Evolutionary conservation across 2,113 vertebrate genomes (phyloP), one percentile per base, ranked within the genome.

Genomic region (Gallinago media): DNA sequence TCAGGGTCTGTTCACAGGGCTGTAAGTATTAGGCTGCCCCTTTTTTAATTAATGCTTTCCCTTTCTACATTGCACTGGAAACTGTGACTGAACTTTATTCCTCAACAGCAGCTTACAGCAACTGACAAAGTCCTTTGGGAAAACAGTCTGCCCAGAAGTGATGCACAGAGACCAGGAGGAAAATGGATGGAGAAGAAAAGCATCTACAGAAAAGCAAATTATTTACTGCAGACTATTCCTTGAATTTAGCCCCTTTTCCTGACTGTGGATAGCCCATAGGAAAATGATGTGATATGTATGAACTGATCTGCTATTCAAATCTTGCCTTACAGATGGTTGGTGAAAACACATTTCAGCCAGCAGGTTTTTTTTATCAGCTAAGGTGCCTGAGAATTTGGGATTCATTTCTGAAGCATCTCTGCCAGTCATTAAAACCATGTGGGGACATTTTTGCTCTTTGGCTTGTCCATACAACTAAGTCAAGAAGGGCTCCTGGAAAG

Each of bases 21-120:
- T 81, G n/a, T 55, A 76, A 63, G 73, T 82, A 74, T 71, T 84
- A 71, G 61, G 29, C 18, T 93, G 19, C n/a, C 13, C 89, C 52
- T 59, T 70, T 87, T 88, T 92, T 81, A 97, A 94, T 94, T 96
- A 92, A 89, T 91, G 16, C 36, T 91, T 95, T 90, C 34, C 65
- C 56, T 93, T 95, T 84, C 40, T 87, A 40, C 85, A 32, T 75
- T 95, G 56, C 76, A 32, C 52, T 78, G 61, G 79, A 88, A 82
- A 78, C 76, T 63, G 83, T 73, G 63, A 66, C 59, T 78, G 85
- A 96, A 74, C 47, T 95, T 89, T 47, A 78, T 87, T 91, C 58
- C 66, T 88, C 65, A 77, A 67, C 68, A 84, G 75, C 23, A 86
- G 72, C 52, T 68, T 44, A 31, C 83, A 50, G 67, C 58, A 70